A percentile compares a stretch with the other conserved stretches of the same genome.
Conservation (phyloP, 2,113 vertebrate species). For the Plecotus auritus region DNA sequence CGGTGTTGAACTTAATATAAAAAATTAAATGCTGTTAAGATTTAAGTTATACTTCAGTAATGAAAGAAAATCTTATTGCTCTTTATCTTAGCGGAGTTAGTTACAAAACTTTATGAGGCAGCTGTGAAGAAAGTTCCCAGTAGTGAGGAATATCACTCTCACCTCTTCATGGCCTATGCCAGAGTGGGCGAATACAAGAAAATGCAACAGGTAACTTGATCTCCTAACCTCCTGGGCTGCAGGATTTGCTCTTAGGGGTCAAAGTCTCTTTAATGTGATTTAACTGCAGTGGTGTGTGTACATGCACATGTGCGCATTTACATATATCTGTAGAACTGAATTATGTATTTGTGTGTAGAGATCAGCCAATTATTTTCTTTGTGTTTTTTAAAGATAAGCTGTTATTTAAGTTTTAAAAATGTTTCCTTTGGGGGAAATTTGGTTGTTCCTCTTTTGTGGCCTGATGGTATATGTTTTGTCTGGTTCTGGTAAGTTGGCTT, state of each 20-base stretch:
- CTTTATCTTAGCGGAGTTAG: slow-evolving; percentile 90
- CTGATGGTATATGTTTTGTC: slow-evolving; percentile 19
- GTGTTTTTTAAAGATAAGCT: slow-evolving; percentile 24
- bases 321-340: neutral
- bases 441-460: slow-evolving; percentile 17
- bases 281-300: neutral
- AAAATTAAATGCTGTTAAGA: neutral
- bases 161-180: slow-evolving; percentile 99
- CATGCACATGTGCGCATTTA: neutral
- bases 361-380: neutral
- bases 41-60: neutral
- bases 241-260: neutral
- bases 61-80: slow-evolving; percentile 44
- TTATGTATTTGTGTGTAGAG: neutral
- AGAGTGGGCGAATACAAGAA: slow-evolving; percentile 99
- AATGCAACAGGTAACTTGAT: slow-evolving; percentile 94
- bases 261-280: neutral
- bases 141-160: slow-evolving; percentile 98
- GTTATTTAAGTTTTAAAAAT: neutral
- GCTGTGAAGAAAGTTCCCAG: slow-evolving; percentile 97
- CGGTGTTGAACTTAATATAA: slow-evolving; percentile 18
- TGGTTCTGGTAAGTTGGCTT: slow-evolving; percentile 20
- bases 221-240: neutral
- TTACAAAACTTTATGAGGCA: slow-evolving; percentile 97
- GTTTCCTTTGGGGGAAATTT: slow-evolving; percentile 16